Evolutionary conservation across 2,888 invertebrate species (phyloP), one percentile per base, ranked within the genome.

Genomic region (Penaeus monodon): DNA sequence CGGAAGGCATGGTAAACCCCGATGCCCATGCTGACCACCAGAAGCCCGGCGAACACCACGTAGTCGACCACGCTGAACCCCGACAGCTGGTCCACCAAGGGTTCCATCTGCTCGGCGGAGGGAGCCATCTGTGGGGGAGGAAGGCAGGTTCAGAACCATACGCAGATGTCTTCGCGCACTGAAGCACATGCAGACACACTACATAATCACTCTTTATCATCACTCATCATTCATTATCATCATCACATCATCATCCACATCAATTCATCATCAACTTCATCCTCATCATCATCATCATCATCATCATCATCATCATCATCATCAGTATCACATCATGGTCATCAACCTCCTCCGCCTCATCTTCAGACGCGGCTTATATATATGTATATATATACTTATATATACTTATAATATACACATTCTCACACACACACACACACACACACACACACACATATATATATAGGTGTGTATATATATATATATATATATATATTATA

Each of bases 381-480:
- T 68, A 68, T 29, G 14, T 29, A 68, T 68, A 68, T n/a, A 68
- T 49, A 68, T 27, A 68, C 10, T 8, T 27, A 10, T 68, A 68
- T 27, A 68, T 68, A 10, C 12, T 7, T 27, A 68, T 44, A 44
- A 77, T 24, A 77, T 7, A 77, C 44, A 77, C 38, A 44, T 22
- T 4, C 38, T 44, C 38, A 77, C 38, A 77, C 38, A 77, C 24
- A 77, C 38, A 77, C 38, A 33, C 38, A 77, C 38, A 77, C 38
- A 77, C 38, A 77, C 24, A 77, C 38, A 77, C 22, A 77, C 22
- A 77, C 22, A 77, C 8, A 77, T 77, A 77, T 77, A 77, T 24
- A 33, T 77, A 77, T 77, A 44, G 44, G 44, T 77, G 44, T 77
- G 44, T 77, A 77, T 44, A 33, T 77, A 77, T 77, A 77, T 77